These are phyloP conservation scores for Caenorhabditis auriculariae DNA, from an alignment of 2,888 invertebrate genomes.

Conservation along the genomic window DNA sequence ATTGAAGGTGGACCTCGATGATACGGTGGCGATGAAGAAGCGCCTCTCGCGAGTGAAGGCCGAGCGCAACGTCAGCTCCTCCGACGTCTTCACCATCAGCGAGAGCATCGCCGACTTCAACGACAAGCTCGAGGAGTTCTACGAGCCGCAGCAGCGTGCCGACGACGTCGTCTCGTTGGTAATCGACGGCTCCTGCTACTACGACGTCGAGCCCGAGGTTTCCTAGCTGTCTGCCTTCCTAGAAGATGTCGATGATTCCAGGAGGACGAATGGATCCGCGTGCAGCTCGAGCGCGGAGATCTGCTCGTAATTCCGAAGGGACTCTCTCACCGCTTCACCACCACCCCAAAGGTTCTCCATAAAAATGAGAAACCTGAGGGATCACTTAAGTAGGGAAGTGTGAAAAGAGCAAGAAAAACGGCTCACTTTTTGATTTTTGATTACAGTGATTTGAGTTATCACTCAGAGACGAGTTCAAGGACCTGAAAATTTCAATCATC, in stretches of 20 bases:
- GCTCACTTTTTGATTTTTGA: background rate
- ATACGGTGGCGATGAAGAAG: constrained; percentile 56
- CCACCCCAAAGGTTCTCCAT: constrained; percentile 47
- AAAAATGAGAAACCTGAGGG: too few species aligned
- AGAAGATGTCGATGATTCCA: constrained; percentile 3
- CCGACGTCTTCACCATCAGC: constrained; percentile 52
- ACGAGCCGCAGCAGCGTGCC: constrained; percentile 48
- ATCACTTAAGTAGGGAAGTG: too few species aligned
- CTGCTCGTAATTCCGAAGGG: constrained; percentile 57
- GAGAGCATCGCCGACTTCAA: constrained; percentile 44
- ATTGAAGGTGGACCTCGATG: constrained; percentile 56
- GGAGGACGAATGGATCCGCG: constrained; percentile 57
- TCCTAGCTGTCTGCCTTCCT: background rate
- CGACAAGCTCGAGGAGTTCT: constrained; percentile 53
- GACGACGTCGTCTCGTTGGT: constrained; percentile 54
- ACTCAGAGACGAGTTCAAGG: too few species aligned
- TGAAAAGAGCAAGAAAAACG: too few species aligned
- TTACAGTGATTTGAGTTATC: too few species aligned
- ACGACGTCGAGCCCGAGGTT: constrained; percentile 52
- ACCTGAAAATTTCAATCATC: background rate
- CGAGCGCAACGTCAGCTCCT: constrained; percentile 43
- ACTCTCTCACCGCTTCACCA: constrained; percentile 50
- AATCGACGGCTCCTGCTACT: constrained; percentile 53
- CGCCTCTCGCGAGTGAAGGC: constrained; percentile 50
- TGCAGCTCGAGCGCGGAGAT: constrained; percentile 55